A percentile compares a stretch with the other conserved stretches of the same genome.
Conservation (phyloP, 2,113 vertebrate genomes). For the Ornithorhynchus anatinus region DNA sequence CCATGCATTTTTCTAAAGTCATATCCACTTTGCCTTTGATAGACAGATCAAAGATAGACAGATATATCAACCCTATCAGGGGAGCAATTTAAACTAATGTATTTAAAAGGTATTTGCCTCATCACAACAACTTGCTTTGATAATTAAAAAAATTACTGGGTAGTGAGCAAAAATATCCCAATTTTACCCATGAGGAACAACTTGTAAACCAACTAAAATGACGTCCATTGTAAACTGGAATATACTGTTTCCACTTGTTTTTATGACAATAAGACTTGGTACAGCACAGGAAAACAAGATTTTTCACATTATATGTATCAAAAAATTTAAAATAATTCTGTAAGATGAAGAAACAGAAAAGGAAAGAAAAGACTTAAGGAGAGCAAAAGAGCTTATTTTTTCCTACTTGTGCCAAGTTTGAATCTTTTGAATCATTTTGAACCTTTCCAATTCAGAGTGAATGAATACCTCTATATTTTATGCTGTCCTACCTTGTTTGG, state of each 20-base stretch:
- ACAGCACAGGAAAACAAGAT: neutral
- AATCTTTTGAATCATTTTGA: too few species aligned
- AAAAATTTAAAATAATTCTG: too few species aligned
- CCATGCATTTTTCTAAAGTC: slow-evolving; percentile 21
- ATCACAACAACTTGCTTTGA: slow-evolving; percentile 26
- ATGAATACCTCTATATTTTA: too few species aligned
- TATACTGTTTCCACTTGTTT: neutral
- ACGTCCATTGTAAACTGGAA: neutral
- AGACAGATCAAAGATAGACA: slow-evolving; percentile 51
- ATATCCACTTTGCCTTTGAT: too few species aligned
- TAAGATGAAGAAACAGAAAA: neutral
- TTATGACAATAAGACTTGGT: neutral
- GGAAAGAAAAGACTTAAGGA: neutral
- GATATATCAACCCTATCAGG: slow-evolving; percentile 15
- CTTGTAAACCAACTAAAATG: slow-evolving; percentile 6
- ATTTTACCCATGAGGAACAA: neutral
- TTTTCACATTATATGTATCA: neutral
- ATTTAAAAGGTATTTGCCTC: slow-evolving; percentile 29
- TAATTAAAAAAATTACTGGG: neutral
- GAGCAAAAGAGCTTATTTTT: too few species aligned
- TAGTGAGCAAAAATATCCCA: slow-evolving; percentile 19
- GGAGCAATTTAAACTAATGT: slow-evolving; percentile 30
- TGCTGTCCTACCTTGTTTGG: too few species aligned
- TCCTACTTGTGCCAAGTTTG: too few species aligned
- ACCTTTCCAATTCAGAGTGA: too few species aligned